Percentiles rank a stretch among this genome's conserved stretches.
phyloP scores from a whole-genome alignment of 2,888 invertebrate species.

The Agapetus fuscipes region DNA sequence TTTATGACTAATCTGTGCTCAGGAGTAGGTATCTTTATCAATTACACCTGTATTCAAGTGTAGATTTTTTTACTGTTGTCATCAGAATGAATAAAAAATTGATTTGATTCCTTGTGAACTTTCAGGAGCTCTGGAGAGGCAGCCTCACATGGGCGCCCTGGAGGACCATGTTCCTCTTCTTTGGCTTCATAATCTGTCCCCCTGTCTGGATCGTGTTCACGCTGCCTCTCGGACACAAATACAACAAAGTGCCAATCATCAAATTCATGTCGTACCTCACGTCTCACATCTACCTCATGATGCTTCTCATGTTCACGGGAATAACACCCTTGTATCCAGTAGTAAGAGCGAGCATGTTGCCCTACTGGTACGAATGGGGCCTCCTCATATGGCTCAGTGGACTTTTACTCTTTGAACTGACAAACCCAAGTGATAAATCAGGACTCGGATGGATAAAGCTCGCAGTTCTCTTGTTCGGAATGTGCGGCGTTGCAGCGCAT shows the following conservation, averaged over 20 bases:
- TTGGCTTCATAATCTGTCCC: constrained; percentile 87
- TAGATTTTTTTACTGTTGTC: too few relatives aligned
- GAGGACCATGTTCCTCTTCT: constrained; percentile 87
- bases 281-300: constrained; percentile 95
- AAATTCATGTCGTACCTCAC: constrained; percentile 99
- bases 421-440: constrained; percentile 95
- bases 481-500: constrained; percentile 86
- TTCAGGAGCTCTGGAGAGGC: constrained; percentile 95
- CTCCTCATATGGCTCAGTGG: constrained; percentile 92
- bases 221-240: constrained; percentile 88
- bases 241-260: constrained; percentile 97
- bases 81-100: too few relatives aligned
- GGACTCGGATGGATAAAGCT: constrained; percentile 92
- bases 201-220: constrained; percentile 95
- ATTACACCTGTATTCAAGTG: too few relatives aligned
- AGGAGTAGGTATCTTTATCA: too few relatives aligned
- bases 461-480: constrained; percentile 76
- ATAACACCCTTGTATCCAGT: constrained; percentile 82
- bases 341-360: constrained; percentile 67
- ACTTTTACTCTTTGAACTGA: constrained; percentile 88
- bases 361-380: constrained; percentile 95
- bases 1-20: too few relatives aligned
- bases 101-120: too few relatives aligned
- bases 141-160: constrained; percentile 93
- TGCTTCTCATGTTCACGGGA: constrained; percentile 81